These are phyloP conservation scores for Actinostola sp. DNA, from an alignment of 92 coral and sea anemone species.

Conservation along the genomic window DNA sequence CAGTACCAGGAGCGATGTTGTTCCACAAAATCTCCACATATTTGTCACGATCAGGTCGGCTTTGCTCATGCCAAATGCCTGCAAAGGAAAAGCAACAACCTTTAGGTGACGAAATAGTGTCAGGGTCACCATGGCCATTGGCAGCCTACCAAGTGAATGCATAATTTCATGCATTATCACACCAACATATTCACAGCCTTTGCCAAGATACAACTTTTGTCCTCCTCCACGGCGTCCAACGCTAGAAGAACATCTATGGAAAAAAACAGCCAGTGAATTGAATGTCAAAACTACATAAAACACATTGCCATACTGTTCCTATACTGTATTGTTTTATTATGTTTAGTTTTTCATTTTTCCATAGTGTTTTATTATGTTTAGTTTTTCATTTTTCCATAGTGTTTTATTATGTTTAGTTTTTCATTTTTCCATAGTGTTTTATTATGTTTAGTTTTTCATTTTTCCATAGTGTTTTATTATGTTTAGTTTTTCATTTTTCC, in stretches of 20 bases:
- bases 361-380: too few relatives aligned
- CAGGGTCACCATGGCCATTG: neutral
- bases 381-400: too few relatives aligned
- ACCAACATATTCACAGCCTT: slow-evolving; percentile 72
- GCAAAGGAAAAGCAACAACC: neutral
- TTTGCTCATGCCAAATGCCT: slow-evolving; percentile 86
- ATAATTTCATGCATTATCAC: slow-evolving; percentile 75
- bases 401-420: too few relatives aligned
- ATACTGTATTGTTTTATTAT: too few relatives aligned
- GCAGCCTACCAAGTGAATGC: slow-evolving; percentile 72
- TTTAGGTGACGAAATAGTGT: neutral
- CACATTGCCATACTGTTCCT: too few relatives aligned
- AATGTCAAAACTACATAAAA: too few relatives aligned
- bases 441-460: too few relatives aligned
- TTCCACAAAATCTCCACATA: slow-evolving; percentile 65
- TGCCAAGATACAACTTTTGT: slow-evolving; percentile 69
- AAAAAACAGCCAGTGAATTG: too few relatives aligned
- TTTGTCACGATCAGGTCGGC: slow-evolving; percentile 68
- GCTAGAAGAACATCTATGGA: slow-evolving; percentile 62
- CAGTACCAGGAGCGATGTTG: slow-evolving; percentile 68
- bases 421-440: too few relatives aligned
- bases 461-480: too few relatives aligned
- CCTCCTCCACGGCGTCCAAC: slow-evolving; percentile 69
- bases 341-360: too few relatives aligned
- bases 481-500: too few relatives aligned